Evolutionary conservation across 2,797 vertebrate species (phyloP), one percentile per base, ranked within the genome.

Genomic region (Pyrrhura leucotis): DNA sequence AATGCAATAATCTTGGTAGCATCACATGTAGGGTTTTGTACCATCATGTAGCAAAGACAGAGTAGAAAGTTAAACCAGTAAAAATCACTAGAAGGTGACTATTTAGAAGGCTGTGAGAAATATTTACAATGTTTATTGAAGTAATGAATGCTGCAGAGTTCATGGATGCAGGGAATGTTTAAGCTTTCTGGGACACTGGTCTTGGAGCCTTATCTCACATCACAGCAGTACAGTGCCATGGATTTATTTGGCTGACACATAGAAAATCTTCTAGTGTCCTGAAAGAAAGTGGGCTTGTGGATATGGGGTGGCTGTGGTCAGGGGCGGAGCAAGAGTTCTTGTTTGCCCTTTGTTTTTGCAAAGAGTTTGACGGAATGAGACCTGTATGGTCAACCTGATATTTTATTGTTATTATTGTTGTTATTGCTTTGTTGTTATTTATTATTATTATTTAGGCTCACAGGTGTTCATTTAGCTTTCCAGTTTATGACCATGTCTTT

Each of bases 211-310:
- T 83, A 81, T 59, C 53, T 88, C 44, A 20, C 58, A 26, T 90
- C 35, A 8, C n/a, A 37, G 44, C 39, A 74, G 40, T 42, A 39
- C 0, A 1, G 12, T 47, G 73, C 0, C 0, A 40, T 84, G 45
- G 45, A 21, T 90, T 74, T 39, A 17, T 90, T 83, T 78, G 80
- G 28, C 56, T 77, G 51, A 89, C 77, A 33, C 0, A 0, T 25
- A 65, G 42, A 35, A 88, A 80, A 74, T 21, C 33, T 68, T 75
- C 3, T 10, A 21, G 9, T 54, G 8, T 39, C 8, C 7, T 67
- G 56, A 74, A 50, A n/a, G 51, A 54, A 88, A 11, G 35, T 59
- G 76, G 14, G 10, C 31, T 3, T n/a, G 29, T 71, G 40, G 77
- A 31, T 22, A 40, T 74, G 51, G 22, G 19, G 12, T 88, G 40